Conservation (phyloP, 2,888 invertebrate genomes). For the Andrena haemorrhoa region DNA sequence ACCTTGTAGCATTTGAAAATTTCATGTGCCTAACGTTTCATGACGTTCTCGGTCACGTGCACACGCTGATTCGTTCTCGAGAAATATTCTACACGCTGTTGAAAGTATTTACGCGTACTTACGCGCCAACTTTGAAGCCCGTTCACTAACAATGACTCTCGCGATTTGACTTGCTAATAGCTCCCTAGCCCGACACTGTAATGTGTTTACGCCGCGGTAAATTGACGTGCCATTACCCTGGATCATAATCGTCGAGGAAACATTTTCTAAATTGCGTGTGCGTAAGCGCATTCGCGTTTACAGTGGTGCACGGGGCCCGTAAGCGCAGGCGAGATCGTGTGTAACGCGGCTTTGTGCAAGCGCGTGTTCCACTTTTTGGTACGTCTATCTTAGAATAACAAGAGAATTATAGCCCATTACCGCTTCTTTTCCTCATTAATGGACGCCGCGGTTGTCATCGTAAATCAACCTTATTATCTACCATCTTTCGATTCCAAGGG, state of each 20-base stretch:
- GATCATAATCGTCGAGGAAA: slow-evolving; percentile 30
- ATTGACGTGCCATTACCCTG: slow-evolving; percentile 28
- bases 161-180: slow-evolving; percentile 56
- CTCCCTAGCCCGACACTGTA: slow-evolving; percentile 25
- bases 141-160: slow-evolving; percentile 36
- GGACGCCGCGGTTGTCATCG: slow-evolving; percentile 5
- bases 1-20: neutral
- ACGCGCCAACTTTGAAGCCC: slow-evolving; percentile 21
- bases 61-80: slow-evolving; percentile 7
- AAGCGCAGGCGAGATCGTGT: neutral
- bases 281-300: slow-evolving; percentile 2
- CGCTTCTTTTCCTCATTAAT: slow-evolving; percentile 3
- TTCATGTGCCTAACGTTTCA: neutral
- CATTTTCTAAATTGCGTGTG: slow-evolving; percentile 11
- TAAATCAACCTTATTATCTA: neutral
- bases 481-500: neutral
- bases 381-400: neutral
- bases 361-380: neutral
- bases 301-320: neutral
- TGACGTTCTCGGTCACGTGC: neutral
- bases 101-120: slow-evolving; percentile 47
- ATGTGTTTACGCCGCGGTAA: slow-evolving; percentile 43
- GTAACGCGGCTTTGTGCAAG: neutral
- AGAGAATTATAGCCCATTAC: neutral
- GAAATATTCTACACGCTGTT: slow-evolving; percentile 25